These are phyloP conservation scores for Pharmacophagus antenor DNA, from an alignment of 2,888 invertebrate species.

Conservation along the genomic window DNA sequence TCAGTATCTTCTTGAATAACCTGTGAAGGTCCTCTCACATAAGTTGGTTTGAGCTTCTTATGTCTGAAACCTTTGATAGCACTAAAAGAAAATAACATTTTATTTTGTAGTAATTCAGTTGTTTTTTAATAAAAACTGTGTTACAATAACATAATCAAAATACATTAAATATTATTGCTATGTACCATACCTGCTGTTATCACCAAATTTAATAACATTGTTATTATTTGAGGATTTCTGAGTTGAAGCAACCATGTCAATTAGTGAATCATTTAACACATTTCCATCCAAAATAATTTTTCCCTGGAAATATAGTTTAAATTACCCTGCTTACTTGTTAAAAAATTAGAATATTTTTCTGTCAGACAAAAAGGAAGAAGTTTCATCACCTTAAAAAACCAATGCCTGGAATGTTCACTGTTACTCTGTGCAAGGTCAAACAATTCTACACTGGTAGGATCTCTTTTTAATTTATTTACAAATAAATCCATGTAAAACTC, in stretches of 20 bases:
- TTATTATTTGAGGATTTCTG: constrained; percentile 92
- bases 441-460: constrained; percentile 98
- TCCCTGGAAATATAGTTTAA: constrained; percentile 80
- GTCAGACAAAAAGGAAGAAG: too few species aligned
- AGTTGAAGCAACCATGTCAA: constrained; percentile 96
- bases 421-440: constrained; percentile 99
- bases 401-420: constrained; percentile 98
- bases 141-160: background rate
- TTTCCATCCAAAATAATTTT: constrained; percentile 91
- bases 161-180: background rate
- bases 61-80: constrained; percentile 92
- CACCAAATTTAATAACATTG: constrained; percentile 97
- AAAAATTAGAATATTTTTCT: constrained; percentile 1
- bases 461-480: constrained; percentile 88
- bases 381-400: constrained; percentile 92
- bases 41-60: constrained; percentile 83
- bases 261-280: constrained; percentile 89
- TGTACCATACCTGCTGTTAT: constrained; percentile 94
- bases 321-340: background rate
- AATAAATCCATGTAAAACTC: constrained; percentile 95
- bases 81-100: constrained; percentile 71
- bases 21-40: constrained; percentile 80
- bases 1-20: constrained; percentile 82
- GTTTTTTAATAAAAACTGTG: too few species aligned
- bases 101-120: too few species aligned